These are phyloP conservation scores for Chiloscyllium punctatum DNA, from an alignment of 2,797 vertebrate genomes.

Conservation along the genomic window DNA sequence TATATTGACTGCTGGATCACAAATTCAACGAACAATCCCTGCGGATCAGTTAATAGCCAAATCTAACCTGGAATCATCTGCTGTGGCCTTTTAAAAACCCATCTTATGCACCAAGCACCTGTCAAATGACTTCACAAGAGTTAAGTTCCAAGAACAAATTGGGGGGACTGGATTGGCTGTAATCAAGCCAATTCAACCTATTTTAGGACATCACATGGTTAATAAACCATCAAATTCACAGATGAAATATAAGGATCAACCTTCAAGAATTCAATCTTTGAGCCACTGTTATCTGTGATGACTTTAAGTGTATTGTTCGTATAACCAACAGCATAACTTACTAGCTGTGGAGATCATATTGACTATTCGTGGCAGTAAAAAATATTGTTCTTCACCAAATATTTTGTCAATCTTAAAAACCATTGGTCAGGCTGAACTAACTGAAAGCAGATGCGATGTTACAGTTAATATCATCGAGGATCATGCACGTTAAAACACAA, in stretches of 20 bases:
- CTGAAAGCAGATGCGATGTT: neutral
- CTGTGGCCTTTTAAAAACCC: neutral
- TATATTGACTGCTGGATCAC: neutral
- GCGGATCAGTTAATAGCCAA: neutral
- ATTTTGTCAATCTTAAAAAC: neutral
- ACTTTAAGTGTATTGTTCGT: neutral
- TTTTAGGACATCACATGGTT: neutral
- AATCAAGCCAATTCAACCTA: neutral
- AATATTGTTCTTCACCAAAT: neutral
- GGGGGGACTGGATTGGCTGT: neutral
- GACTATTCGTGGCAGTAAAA: neutral
- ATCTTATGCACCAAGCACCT: neutral
- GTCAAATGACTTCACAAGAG: neutral
- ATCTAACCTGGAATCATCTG: neutral
- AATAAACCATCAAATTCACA: conserved; percentile 3
- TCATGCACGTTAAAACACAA: neutral
- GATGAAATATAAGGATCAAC: neutral
- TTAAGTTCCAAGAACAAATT: neutral
- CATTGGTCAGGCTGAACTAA: neutral
- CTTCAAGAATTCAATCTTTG: neutral
- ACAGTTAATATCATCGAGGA: neutral
- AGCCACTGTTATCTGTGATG: neutral
- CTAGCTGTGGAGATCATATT: neutral
- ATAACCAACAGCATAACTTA: neutral
- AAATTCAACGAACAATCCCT: neutral